A percentile compares a stretch with the other conserved stretches of the same genome.
Evolutionary conservation across 2,113 vertebrate genomes (phyloP).

Genomic region (Spermophilus dauricus): DNA sequence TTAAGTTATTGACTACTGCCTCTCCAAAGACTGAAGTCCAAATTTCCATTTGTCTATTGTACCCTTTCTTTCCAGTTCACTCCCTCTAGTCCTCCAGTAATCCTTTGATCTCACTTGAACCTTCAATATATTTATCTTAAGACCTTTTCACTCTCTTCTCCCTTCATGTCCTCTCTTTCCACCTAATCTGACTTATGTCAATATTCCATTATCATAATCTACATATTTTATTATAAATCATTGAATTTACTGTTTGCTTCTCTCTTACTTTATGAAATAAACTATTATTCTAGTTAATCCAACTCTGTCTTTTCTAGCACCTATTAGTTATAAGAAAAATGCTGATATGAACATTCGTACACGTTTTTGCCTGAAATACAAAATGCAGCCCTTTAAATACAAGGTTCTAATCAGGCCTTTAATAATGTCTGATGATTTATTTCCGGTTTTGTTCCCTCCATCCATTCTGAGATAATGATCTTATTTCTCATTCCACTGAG

Average conservation of each 20-base stretch:
- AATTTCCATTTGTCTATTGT: background rate
- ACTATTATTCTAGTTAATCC: background rate
- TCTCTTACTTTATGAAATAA: background rate
- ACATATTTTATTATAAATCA: background rate
- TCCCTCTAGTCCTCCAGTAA: background rate
- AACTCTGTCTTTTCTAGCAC: background rate
- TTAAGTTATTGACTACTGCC: background rate
- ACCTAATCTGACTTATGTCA: background rate
- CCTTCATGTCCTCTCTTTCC: background rate
- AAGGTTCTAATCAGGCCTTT: background rate
- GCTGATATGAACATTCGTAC: too few relatives aligned
- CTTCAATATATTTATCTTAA: background rate
- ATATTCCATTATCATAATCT: too few relatives aligned
- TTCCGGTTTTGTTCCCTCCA: background rate
- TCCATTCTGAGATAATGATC: background rate
- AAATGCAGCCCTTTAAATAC: background rate
- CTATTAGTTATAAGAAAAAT: too few relatives aligned
- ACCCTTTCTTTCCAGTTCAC: conserved; percentile 1
- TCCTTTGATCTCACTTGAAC: conserved; percentile 9
- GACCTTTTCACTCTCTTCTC: background rate
- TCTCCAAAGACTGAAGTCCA: conserved; percentile 9
- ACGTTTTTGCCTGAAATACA: too few relatives aligned
- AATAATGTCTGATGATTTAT: background rate
- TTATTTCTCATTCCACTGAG: background rate
- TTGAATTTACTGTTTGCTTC: background rate